Evolutionary conservation across 2,113 vertebrate genomes (phyloP).

Genomic region (Aplodontia rufa): DNA sequence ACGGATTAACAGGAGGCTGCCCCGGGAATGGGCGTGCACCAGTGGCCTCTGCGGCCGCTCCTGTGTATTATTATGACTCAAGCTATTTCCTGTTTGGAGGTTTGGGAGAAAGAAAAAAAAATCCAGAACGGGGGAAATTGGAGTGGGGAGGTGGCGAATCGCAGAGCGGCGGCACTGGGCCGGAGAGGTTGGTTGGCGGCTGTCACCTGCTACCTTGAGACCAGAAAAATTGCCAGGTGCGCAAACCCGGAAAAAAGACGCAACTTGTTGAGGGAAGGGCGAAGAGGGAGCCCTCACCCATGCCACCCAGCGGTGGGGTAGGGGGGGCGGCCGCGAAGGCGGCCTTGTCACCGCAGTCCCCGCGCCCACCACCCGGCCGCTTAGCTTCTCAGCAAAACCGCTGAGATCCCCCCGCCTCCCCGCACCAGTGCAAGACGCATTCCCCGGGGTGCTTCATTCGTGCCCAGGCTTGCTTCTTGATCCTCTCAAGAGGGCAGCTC

Average conservation of each 20-base stretch:
- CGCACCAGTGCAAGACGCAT: not conserved
- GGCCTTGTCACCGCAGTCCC: not conserved
- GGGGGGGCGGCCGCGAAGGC: not conserved
- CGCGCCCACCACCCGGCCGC: not conserved
- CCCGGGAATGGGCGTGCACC: conserved; percentile 34
- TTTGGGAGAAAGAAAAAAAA: conserved; percentile 11
- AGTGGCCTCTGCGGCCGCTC: conserved; percentile 35
- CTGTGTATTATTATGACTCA: conserved; percentile 69
- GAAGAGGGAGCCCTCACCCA: not conserved
- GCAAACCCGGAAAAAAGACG: not conserved
- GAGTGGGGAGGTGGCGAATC: not conserved
- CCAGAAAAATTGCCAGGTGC: not conserved
- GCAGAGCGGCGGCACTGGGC: not conserved
- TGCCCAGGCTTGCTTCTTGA: not conserved
- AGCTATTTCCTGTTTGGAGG: conserved; percentile 80
- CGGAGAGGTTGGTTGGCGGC: not conserved
- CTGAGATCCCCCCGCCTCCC: not conserved
- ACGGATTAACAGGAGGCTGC: not conserved
- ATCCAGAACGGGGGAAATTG: not conserved
- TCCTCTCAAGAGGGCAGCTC: not conserved
- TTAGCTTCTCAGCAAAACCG: not conserved
- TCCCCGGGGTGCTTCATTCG: not conserved
- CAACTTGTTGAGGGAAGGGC: not conserved
- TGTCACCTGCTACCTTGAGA: conserved; percentile 26
- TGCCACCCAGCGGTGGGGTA: conserved; percentile 55